These are phyloP conservation scores for Corticium candelabrum DNA, from an alignment of 37 sponge, comb jelly and placozoan genomes.

Conservation along the genomic window DNA sequence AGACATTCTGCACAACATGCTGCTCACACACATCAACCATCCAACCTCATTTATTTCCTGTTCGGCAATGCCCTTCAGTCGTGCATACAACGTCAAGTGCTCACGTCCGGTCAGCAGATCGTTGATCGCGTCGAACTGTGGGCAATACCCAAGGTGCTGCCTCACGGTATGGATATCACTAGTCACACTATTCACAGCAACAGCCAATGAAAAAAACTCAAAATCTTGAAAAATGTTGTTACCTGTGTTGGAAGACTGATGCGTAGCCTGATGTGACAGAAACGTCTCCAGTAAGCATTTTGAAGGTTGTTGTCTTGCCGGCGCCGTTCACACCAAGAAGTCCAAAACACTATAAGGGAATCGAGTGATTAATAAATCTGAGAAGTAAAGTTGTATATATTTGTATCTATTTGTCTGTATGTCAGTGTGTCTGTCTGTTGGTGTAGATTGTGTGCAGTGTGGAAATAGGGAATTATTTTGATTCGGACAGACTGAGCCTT, in stretches of 20 bases:
- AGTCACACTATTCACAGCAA: neutral
- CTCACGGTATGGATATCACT: conserved; percentile 20
- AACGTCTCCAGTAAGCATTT: conserved; percentile 81
- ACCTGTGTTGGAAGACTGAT: neutral
- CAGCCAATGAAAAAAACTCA: too few relatives aligned
- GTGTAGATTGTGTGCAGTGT: neutral
- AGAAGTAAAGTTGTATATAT: neutral
- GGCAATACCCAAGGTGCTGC: conserved; percentile 71
- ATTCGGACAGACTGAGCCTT: too few relatives aligned
- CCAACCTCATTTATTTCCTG: neutral
- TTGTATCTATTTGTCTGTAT: too few relatives aligned
- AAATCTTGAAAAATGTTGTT: too few relatives aligned
- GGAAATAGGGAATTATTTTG: too few relatives aligned
- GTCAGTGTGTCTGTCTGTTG: too few relatives aligned
- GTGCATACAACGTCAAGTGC: conserved; percentile 67
- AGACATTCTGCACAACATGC: too few relatives aligned
- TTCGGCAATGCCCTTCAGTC: conserved; percentile 54
- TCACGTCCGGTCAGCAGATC: conserved; percentile 77
- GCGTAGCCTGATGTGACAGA: conserved; percentile 39
- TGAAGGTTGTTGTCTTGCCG: conserved; percentile 93
- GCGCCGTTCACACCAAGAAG: conserved; percentile 92
- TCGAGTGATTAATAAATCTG: neutral
- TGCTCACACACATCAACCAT: too few relatives aligned
- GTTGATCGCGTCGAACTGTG: conserved; percentile 85
- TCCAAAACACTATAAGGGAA: conserved; percentile 78